Percentiles rank a stretch among this genome's conserved stretches.
Evolutionary conservation across 92 coral and sea anemone species (phyloP).

Genomic region (Ricordea florida): DNA sequence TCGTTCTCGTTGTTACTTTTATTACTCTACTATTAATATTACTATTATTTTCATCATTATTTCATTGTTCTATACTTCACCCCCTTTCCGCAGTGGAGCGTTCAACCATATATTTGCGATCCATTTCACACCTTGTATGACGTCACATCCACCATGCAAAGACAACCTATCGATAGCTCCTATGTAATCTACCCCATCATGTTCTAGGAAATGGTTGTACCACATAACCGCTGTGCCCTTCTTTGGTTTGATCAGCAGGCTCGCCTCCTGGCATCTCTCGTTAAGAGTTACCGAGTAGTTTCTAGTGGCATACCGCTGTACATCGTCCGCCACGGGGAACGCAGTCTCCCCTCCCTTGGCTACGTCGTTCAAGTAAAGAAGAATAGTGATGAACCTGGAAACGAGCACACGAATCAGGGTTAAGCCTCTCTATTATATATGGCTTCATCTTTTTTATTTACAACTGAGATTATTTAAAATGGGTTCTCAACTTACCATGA

Average conservation of each 20-base stretch:
- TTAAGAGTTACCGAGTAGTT: conserved; percentile 21
- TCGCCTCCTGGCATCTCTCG: conserved; percentile 68
- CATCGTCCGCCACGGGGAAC: conserved; percentile 94
- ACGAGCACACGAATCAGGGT: no score
- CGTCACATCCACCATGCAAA: conserved; percentile 90
- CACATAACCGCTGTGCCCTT: conserved; percentile 88
- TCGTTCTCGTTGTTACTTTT: no score
- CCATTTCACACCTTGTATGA: conserved; percentile 88
- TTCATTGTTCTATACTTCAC: not conserved
- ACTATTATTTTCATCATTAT: no score
- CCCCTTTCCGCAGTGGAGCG: conserved; percentile 13
- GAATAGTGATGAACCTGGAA: conserved; percentile 73
- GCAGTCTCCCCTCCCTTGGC: conserved; percentile 90
- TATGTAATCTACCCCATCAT: conserved; percentile 69
- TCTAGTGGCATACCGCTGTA: not conserved
- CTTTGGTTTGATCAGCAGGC: conserved; percentile 75
- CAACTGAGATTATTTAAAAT: no score
- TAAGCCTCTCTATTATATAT: no score
- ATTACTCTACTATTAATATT: no score
- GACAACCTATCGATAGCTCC: conserved; percentile 79
- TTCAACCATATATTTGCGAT: conserved; percentile 91
- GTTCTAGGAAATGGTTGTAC: conserved; percentile 92
- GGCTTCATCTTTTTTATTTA: no score
- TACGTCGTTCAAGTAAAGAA: conserved; percentile 82
- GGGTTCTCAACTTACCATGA: no score